phyloP scores from a whole-genome alignment of 2,888 invertebrate genomes.

The Copidosoma aretas region DNA sequence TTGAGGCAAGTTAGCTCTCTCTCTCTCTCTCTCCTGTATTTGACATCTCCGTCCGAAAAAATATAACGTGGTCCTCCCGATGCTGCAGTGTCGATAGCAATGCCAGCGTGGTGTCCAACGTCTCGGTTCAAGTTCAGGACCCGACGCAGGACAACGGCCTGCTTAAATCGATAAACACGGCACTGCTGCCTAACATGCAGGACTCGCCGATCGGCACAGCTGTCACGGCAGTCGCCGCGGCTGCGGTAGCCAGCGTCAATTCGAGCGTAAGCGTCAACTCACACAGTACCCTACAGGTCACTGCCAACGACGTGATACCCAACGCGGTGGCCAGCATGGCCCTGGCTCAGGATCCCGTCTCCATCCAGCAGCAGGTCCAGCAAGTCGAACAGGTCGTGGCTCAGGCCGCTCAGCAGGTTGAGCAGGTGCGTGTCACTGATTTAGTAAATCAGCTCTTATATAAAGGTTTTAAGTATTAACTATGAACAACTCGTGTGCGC shows the following conservation, averaged over 20 bases:
- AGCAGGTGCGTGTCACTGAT: conserved; percentile 49
- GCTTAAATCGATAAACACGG: conserved; percentile 57
- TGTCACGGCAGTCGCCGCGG: conserved; percentile 48
- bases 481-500: too few relatives aligned
- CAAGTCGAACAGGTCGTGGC: conserved; percentile 59
- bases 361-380: conserved; percentile 53
- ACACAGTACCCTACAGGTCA: conserved; percentile 47
- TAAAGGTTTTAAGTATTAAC: too few relatives aligned
- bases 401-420: conserved; percentile 60
- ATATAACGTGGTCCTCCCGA: neutral
- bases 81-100: conserved; percentile 19
- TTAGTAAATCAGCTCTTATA: too few relatives aligned
- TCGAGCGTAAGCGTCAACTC: conserved; percentile 48
- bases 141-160: conserved; percentile 49
- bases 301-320: conserved; percentile 37
- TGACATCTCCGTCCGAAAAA: neutral
- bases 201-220: conserved; percentile 54
- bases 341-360: conserved; percentile 53
- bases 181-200: conserved; percentile 55
- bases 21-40: neutral
- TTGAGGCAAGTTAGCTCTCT: too few relatives aligned
- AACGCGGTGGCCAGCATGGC: conserved; percentile 46
- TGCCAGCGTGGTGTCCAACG: conserved; percentile 5
- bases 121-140: conserved; percentile 42
- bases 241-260: conserved; percentile 39